Evolutionary conservation across 2,797 vertebrate genomes (phyloP).

Genomic region (Capromys pilorides): DNA sequence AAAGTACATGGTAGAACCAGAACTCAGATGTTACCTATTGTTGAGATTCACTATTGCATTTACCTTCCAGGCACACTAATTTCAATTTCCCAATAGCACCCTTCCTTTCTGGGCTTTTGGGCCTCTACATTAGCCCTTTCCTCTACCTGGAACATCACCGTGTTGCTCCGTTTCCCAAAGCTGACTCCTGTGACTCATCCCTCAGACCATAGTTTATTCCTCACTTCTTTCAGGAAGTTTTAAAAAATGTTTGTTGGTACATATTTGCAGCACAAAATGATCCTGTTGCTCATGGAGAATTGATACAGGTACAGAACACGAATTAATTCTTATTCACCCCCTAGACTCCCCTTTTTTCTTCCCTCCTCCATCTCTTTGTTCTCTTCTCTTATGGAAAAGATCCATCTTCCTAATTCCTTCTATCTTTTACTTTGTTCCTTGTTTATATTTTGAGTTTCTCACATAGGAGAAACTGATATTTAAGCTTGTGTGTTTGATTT

Average conservation of each 20-base stretch:
- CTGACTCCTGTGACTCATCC: neutral
- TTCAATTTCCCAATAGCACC: neutral
- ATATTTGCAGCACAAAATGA: neutral
- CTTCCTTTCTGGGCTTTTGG: neutral
- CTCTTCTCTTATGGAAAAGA: neutral
- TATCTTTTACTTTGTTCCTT: neutral
- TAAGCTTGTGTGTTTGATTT: neutral
- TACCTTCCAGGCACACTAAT: neutral
- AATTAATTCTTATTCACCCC: neutral
- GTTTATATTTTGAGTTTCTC: neutral
- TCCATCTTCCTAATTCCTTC: neutral
- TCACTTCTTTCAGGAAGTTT: neutral
- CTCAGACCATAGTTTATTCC: neutral
- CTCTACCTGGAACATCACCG: neutral
- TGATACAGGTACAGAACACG: neutral
- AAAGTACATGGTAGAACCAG: neutral
- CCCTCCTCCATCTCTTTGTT: neutral
- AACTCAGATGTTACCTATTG: neutral
- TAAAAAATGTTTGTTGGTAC: neutral
- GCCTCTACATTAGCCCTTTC: constrained; percentile 9
- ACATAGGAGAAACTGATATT: neutral
- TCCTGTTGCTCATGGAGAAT: neutral
- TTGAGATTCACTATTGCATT: neutral
- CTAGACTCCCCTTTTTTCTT: neutral
- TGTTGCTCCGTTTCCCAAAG: neutral